Evolutionary conservation across 2,888 invertebrate genomes (phyloP).

Genomic region (Aphrophora alni): DNA sequence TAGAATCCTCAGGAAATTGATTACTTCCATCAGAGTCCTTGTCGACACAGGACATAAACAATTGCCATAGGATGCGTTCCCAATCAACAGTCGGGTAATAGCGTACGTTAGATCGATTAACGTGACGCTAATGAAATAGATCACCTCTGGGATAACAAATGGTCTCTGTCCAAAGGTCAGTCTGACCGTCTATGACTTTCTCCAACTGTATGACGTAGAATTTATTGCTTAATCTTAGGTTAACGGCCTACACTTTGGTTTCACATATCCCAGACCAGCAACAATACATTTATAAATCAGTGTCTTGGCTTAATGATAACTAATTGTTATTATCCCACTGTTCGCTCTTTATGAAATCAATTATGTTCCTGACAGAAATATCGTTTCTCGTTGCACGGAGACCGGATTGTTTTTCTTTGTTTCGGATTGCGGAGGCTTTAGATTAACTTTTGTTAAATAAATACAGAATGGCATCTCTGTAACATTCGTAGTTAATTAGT

Average conservation of each 20-base stretch:
- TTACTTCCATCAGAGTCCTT: no score
- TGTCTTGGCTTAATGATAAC: slow-evolving; percentile 13
- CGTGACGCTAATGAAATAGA: neutral
- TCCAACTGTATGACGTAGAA: neutral
- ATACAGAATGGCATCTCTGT: no score
- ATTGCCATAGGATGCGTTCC: no score
- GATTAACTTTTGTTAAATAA: no score
- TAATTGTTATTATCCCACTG: slow-evolving; percentile 30
- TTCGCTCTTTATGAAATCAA: neutral
- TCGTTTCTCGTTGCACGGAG: neutral
- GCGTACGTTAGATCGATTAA: neutral
- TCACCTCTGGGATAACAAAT: neutral
- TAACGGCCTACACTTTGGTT: neutral
- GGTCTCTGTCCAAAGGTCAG: neutral
- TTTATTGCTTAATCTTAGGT: neutral
- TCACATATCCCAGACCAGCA: neutral
- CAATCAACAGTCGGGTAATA: no score
- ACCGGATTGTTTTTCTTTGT: slow-evolving; percentile 11
- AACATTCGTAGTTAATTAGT: neutral
- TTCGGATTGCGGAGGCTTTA: neutral
- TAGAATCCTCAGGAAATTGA: no score
- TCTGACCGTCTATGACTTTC: neutral
- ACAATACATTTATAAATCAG: slow-evolving; percentile 39
- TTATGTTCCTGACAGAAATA: neutral
- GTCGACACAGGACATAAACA: no score